phyloP scores from a whole-genome alignment of 1,140 invertebrate species.

The Cepaea nemoralis region DNA sequence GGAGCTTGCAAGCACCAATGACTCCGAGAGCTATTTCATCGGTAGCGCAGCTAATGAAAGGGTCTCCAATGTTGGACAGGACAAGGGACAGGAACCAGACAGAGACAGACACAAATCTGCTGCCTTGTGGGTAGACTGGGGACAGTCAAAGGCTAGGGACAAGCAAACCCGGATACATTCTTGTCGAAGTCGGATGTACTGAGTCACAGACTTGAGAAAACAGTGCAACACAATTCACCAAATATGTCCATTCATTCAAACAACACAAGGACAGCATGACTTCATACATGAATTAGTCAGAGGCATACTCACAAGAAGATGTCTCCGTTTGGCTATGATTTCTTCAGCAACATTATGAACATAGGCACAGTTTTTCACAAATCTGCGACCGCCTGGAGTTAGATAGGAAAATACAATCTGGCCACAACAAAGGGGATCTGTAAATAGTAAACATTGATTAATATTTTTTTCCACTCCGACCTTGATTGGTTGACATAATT shows the following conservation, averaged over 20 bases:
- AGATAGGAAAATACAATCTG: constrained; percentile 48
- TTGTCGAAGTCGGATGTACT: too few relatives aligned
- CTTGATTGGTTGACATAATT: too few relatives aligned
- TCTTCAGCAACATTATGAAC: constrained; percentile 53
- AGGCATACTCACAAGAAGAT: constrained; percentile 48
- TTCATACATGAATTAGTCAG: too few relatives aligned
- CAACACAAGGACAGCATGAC: not conserved
- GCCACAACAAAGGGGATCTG: constrained; percentile 47
- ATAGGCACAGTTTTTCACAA: constrained; percentile 43
- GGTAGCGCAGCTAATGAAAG: not conserved
- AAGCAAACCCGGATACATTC: too few relatives aligned
- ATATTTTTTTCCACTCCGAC: too few relatives aligned
- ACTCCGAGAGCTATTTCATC: too few relatives aligned
- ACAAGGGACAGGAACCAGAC: not conserved
- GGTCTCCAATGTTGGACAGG: not conserved
- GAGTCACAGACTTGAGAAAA: not conserved
- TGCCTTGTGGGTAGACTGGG: too few relatives aligned
- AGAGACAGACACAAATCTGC: too few relatives aligned
- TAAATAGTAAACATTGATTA: not conserved
- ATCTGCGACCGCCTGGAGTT: constrained; percentile 46
- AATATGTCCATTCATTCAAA: not conserved
- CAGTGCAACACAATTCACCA: not conserved
- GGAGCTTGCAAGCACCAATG: not conserved
- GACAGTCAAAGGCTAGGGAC: too few relatives aligned
- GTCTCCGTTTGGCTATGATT: constrained; percentile 49